phyloP scores from a whole-genome alignment of 2,797 vertebrate species.

The Phaenicophaeus curvirostris region DNA sequence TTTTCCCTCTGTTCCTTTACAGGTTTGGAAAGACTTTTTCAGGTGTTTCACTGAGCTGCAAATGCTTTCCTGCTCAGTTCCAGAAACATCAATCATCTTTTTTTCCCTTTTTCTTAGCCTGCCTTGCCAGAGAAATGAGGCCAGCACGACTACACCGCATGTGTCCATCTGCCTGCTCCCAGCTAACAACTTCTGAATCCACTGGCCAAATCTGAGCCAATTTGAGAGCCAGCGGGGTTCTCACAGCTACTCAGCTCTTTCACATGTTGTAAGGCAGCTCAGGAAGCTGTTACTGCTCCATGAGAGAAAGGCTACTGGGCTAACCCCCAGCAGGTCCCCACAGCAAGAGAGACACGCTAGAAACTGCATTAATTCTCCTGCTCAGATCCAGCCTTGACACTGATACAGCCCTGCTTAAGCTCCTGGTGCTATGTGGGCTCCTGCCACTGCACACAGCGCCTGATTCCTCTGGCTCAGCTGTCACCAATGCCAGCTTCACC shows the following conservation, averaged over 20 bases:
- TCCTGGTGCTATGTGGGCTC: neutral
- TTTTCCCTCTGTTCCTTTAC: neutral
- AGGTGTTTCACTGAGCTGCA: neutral
- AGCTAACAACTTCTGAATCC: neutral
- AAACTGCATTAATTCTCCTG: neutral
- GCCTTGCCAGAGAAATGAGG: conserved; percentile 35
- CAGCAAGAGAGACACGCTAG: neutral
- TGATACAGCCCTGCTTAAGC: neutral
- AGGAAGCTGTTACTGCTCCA: neutral
- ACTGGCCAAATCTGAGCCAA: neutral
- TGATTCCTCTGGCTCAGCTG: neutral
- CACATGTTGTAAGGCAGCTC: neutral
- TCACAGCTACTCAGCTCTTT: neutral
- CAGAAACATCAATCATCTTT: neutral
- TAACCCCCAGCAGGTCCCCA: neutral
- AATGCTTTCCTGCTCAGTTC: neutral
- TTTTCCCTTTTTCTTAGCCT: neutral
- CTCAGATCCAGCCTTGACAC: neutral
- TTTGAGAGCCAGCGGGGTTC: neutral
- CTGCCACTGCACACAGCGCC: neutral
- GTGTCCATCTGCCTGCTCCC: neutral
- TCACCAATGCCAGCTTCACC: neutral
- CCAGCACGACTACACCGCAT: neutral
- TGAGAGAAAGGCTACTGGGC: neutral
- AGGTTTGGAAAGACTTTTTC: neutral